Evolutionary conservation across 1,140 invertebrate genomes (phyloP), one percentile per base, ranked within the genome.

Genomic region (Ips nitidus): DNA sequence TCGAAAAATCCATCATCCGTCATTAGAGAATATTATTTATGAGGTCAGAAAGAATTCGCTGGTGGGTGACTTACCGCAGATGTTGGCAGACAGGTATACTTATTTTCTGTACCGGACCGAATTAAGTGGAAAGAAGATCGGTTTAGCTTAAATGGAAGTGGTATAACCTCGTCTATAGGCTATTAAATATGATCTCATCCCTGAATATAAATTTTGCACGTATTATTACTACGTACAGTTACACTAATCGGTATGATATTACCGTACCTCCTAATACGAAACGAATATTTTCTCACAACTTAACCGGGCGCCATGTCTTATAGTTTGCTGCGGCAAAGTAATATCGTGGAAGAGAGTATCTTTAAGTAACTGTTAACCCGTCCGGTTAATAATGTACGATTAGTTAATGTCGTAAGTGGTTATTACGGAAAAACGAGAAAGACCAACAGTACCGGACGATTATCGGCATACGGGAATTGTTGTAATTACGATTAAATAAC

Each of bases 211-310:
- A 22, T 22, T 22, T 22, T 22, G 22, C 22, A 22, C 22, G 22
- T 22, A 22, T 22, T 22, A 22, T 22, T 22, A 22, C 22, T 22
- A 22, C 22, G 22, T 22, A 47, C 45, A 47, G 45, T 47, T 47
- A 47, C n/a, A 47, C 4, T 47, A 47, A 47, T 47, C 22, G 22
- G 22, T 22, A 22, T 22, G 22, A 47, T 47, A 47, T 5, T 47
- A 47, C n/a, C n/a, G n/a, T 47, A n/a, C n/a, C n/a, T 47, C 45
- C 45, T 47, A 47, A 47, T 5, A 47, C 45, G 45, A 47, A 47
- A 47, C 45, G n/a, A n/a, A 47, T 47, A 47, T 47, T 47, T 47
- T 47, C 45, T 47, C 45, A 47, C 45, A 47, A 47, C n/a, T 47
- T 47, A 47, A 47, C 45, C 4, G 22, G 22, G 22, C 22, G 22